Evolutionary conservation across 1,140 invertebrate species (phyloP).

Genomic region (silkworm (Bombyx mori)): ASM3026992v2 NC_085111.1:11005001-11005500

Average conservation of each 20-base stretch:
- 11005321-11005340: constrained; percentile 48
- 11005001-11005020: constrained; percentile 38
- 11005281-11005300: constrained; percentile 13
- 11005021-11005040: constrained; percentile 29
- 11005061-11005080: constrained; percentile 45
- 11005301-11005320: constrained; percentile 45
- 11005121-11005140: constrained; percentile 54
- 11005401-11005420: neutral
- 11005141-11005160: constrained; percentile 14
- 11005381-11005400: constrained; percentile 18
- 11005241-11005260: constrained; percentile 5
- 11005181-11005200: constrained; percentile 46
- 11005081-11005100: constrained; percentile 30
- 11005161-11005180: constrained; percentile 31
- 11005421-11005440: neutral
- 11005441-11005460: too few relatives aligned
- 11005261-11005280: too few relatives aligned
- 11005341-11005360: constrained; percentile 34
- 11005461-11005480: too few relatives aligned
- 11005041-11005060: constrained; percentile 40
- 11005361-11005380: constrained; percentile 18
- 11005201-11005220: constrained; percentile 42
- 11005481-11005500: too few relatives aligned
- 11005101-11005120: constrained; percentile 35
- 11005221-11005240: constrained; percentile 54